phyloP scores from a whole-genome alignment of 2,113 vertebrate species.

The Danio rerio region DNA sequence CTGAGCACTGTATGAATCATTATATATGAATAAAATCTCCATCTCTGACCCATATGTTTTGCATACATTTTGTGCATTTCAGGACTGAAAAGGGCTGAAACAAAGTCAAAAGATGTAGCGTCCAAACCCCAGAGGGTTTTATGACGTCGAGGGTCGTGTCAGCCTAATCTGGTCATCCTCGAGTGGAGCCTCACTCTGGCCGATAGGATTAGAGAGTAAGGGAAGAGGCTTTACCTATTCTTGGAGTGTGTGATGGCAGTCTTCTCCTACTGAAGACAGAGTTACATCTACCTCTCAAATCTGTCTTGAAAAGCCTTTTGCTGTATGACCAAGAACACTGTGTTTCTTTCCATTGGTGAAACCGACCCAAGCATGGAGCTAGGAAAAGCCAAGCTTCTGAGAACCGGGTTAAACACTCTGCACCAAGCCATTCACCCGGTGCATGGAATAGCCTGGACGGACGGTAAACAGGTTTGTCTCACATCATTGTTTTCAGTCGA shows the following conservation, averaged over 20 bases:
- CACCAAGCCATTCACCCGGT: conserved; percentile 90
- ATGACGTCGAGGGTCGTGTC: conserved; percentile 63
- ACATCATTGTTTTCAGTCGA: conserved; percentile 78
- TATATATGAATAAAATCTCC: no score
- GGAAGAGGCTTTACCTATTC: conserved; percentile 73
- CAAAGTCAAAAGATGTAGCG: neutral
- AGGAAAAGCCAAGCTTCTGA: conserved; percentile 89
- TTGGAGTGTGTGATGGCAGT: conserved; percentile 62
- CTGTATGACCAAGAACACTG: conserved; percentile 1
- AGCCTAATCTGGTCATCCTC: conserved; percentile 75
- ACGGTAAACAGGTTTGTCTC: conserved; percentile 90
- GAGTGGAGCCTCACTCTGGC: conserved; percentile 66
- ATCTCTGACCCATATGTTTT: neutral
- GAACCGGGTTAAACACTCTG: conserved; percentile 88
- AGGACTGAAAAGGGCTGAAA: neutral
- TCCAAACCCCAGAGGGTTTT: neutral
- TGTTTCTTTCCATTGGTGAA: conserved; percentile 25
- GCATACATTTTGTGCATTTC: conserved; percentile 4
- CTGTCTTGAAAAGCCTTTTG: conserved; percentile 32
- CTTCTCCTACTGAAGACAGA: conserved; percentile 11
- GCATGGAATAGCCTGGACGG: conserved; percentile 94
- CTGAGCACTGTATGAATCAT: no score
- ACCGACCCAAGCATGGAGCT: conserved; percentile 84
- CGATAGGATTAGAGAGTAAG: conserved; percentile 74
- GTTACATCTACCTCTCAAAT: conserved; percentile 33